These are phyloP conservation scores for Parnassius smintheus DNA, from an alignment of 2,888 invertebrate genomes.

Conservation along the genomic window DNA sequence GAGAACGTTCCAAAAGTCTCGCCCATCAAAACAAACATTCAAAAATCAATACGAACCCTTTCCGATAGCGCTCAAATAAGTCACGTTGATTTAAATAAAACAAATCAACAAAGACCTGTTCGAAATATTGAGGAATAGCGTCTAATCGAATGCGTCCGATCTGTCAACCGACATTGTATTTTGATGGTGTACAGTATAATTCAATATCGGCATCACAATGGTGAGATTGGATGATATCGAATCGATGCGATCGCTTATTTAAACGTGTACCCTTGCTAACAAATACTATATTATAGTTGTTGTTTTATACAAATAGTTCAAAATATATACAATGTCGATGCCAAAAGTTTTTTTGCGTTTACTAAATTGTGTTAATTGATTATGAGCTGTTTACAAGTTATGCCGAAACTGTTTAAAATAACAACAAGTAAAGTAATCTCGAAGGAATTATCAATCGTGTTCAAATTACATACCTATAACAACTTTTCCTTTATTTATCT, in stretches of 20 bases:
- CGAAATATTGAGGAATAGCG: conserved; percentile 40
- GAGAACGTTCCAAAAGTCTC: conserved; percentile 45
- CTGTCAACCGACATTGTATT: conserved; percentile 74
- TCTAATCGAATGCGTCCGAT: conserved; percentile 65
- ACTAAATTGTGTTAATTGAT: too few relatives aligned
- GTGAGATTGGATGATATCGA: conserved; percentile 12
- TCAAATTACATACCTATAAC: too few relatives aligned
- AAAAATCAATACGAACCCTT: conserved; percentile 77
- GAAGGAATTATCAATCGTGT: too few relatives aligned
- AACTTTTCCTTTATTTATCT: too few relatives aligned
- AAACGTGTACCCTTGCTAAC: neutral
- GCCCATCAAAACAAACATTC: conserved; percentile 70
- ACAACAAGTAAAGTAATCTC: too few relatives aligned
- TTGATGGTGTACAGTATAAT: conserved; percentile 49
- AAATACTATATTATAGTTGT: too few relatives aligned
- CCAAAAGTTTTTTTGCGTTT: too few relatives aligned
- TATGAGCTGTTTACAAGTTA: too few relatives aligned
- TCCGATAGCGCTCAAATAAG: conserved; percentile 69
- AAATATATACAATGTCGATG: too few relatives aligned
- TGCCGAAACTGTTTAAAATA: too few relatives aligned
- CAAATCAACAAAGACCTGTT: conserved; percentile 47
- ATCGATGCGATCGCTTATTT: conserved; percentile 8
- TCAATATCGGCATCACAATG: conserved; percentile 30
- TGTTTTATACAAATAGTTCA: too few relatives aligned
- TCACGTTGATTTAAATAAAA: conserved; percentile 62